phyloP scores from a whole-genome alignment of 2,113 vertebrate genomes.

The Pomatorhinus ruficollis region DNA sequence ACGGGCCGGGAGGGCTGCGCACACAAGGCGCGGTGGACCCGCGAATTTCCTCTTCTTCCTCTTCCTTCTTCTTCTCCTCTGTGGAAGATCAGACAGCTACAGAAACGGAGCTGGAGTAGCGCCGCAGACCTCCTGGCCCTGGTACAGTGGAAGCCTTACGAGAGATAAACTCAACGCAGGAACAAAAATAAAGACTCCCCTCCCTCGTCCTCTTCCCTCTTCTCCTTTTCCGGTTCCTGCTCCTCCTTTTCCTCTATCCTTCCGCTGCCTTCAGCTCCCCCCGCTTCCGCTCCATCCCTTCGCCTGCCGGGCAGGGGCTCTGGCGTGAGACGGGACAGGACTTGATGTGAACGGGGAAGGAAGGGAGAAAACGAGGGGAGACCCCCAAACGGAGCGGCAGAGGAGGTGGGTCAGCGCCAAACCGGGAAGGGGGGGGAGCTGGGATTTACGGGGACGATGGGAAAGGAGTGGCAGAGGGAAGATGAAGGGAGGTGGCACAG shows the following conservation, averaged over 20 bases:
- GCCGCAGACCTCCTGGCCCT: background rate
- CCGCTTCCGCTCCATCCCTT: fast-evolving
- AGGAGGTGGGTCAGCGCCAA: background rate
- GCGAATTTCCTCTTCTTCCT: background rate
- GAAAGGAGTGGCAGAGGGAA: background rate
- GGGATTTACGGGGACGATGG: background rate
- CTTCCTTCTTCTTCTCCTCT: too few relatives aligned
- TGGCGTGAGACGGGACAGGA: background rate
- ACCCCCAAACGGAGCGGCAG: background rate
- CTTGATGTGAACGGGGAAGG: background rate
- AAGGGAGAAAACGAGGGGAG: too few relatives aligned
- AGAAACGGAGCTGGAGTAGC: background rate
- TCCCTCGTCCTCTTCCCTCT: fast-evolving
- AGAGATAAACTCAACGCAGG: background rate
- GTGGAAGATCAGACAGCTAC: background rate
- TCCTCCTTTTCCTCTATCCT: background rate
- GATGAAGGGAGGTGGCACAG: background rate
- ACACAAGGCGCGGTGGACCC: background rate
- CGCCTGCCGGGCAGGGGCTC: background rate
- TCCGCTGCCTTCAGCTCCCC: background rate
- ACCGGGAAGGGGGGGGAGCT: background rate
- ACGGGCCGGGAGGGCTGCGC: background rate
- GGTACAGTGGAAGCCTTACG: too few relatives aligned
- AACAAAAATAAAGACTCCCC: background rate
- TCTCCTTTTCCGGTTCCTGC: background rate